Base-by-base conservation (phyloP, 2,797 vertebrate genomes). In the Lutjanus campechanus region DNA sequence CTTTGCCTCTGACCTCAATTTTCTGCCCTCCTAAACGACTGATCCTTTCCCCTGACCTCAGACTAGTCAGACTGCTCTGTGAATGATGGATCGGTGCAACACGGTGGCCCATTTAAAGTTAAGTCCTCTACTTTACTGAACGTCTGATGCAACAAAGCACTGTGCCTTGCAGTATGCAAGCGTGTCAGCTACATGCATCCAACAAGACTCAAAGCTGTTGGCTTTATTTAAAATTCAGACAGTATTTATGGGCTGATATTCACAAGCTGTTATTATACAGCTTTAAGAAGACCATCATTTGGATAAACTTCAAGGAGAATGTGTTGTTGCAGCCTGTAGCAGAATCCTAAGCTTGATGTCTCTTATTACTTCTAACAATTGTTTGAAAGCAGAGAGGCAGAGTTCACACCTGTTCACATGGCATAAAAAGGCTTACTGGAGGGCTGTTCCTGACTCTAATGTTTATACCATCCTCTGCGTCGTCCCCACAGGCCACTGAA, bases 391-490 rank as follows among this genome's bases (percentile, higher is more conserved):
- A 86, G 75, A 80, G 74, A 78, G 82, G 77, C 87, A 85, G 87
- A 80, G 86, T 89, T 92, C 90, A 90, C 92, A 94, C 91, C 93
- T 94, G 93, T 90, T 93, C 83, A 76, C 79, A 74, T 82, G 78
- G 82, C 64, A 69, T 89, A 84, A 83, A 86, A 89, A 85, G 70
- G 53, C 82, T 89, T 83, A 84, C 88, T 83, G 85, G 65, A 89
- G 85, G 90, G 77, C 85, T 91, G 88, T 85, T 91, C 87, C 82
- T 54, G 78, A 84, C 83, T 92, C 85, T 90, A 85, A 93, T 92
- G 91, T 91, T 91, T 86, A 90, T 89, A 91, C 85, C 91, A 88
- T 85, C 83, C 81, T 76, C 73, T 49, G 64, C 69, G 49, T 70
- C 58, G 58, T 92, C 91, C 88, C 90, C 81, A 87, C 77, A 86